phyloP scores from a whole-genome alignment of 2,113 vertebrate species.

The Orycteropus afer region DNA sequence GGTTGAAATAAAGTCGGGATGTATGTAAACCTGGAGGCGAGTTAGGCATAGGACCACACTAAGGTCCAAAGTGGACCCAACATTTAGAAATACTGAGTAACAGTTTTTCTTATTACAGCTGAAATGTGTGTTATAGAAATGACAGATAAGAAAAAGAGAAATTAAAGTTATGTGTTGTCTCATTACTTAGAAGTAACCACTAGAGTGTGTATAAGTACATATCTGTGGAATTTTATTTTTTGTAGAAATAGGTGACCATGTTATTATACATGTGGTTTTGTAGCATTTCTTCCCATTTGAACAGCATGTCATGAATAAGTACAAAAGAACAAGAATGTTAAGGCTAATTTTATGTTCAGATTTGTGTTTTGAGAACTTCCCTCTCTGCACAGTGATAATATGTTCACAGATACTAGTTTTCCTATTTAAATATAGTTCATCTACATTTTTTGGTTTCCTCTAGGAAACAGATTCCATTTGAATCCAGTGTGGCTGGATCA shows the following conservation, averaged over 20 bases:
- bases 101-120: background rate
- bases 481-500: background rate
- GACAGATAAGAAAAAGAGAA: background rate
- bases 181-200: background rate
- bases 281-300: background rate
- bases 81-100: background rate
- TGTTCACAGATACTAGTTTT: background rate
- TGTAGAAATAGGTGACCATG: background rate
- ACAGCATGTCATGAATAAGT: accelerated
- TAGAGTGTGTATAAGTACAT: background rate
- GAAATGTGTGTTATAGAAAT: background rate
- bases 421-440: background rate
- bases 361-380: background rate
- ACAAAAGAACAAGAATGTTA: background rate
- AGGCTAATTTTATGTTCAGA: background rate
- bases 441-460: background rate
- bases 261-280: background rate
- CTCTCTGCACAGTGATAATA: background rate
- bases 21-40: background rate
- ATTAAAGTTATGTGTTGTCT: background rate
- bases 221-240: background rate
- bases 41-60: background rate
- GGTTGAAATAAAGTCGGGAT: background rate
- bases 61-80: background rate
- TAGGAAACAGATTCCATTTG: background rate